Base-by-base conservation (phyloP, 1,140 invertebrate species). In the Hypothenemus hampei region DNA sequence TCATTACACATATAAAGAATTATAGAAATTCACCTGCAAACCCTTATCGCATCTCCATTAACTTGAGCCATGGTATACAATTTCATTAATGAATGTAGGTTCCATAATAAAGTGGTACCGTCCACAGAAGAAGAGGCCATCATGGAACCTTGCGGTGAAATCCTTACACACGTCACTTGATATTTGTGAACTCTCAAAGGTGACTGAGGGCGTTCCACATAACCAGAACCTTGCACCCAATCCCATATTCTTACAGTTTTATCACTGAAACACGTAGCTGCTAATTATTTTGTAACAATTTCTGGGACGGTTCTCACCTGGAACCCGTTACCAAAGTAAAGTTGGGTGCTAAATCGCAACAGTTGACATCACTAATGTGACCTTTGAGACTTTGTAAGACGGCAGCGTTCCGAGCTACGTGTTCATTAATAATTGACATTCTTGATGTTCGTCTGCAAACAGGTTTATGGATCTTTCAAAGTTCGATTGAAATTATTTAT, bases 91-190 rank as follows among this genome's bases (percentile, higher is more conserved):
- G 77, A 80, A 73, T 84, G 71, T 16, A 80, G 68, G 69, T 85
- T 83, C 84, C 86, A 89, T 5, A 89, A 67, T 37, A 85, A 75
- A 4, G 83, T 79, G 41, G 77, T 82, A 3, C 87, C 87, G 69
- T 89, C 87, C 15, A 85, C 83, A 13, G 85, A 88, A 18, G 81
- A 76, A 4, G 82, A 79, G 1, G 82, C 85, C 13, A 90, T 65
- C 68, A 85, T 78, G 1, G 79, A 83, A 19, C 82, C 83, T 67
- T 80, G 80, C 0, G 86, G 84, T 11, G 85, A 86, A 56, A 89
- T 84, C 59, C 78, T 74, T 15, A 84, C 77, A 58, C 75, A 78
- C 2, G 81, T 82, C 2, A 83, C 77, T n/a, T 78, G 78, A 64
- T 86, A 86, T 58, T 82, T 84, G 67, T 86, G 83, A 0, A 75